Percentiles rank a stretch among this genome's conserved stretches.
Evolutionary conservation across 92 coral and sea anemone genomes (phyloP).

Genomic region (Chrysogorgia sp.): DNA sequence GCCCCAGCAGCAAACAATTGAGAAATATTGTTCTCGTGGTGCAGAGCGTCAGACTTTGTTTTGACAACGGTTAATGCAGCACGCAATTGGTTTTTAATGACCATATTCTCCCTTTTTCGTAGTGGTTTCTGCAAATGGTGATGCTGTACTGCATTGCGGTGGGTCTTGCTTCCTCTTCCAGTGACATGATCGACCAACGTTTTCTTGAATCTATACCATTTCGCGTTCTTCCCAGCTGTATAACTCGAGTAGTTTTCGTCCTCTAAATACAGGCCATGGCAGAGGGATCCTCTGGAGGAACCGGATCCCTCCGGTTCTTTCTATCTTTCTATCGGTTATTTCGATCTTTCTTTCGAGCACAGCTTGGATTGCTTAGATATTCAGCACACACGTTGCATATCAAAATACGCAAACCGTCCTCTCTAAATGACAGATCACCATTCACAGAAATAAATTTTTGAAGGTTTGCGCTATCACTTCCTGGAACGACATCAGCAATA

Average conservation of each 20-base stretch:
- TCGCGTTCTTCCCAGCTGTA: not conserved
- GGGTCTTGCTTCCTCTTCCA: conserved; percentile 10
- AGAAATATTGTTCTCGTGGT: conserved; percentile 14
- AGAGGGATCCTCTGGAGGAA: conserved; percentile 8
- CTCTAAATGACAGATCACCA: too few species aligned
- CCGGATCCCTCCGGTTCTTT: not conserved
- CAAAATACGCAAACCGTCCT: conserved; percentile 4
- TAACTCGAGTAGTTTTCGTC: conserved; percentile 2
- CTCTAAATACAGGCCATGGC: conserved; percentile 21
- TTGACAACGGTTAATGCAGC: conserved; percentile 7
- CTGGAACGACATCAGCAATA: not conserved
- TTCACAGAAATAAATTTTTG: too few species aligned
- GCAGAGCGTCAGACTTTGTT: too few species aligned
- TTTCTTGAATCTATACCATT: conserved; percentile 19
- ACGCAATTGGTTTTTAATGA: conserved; percentile 13
- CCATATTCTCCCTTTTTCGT: conserved; percentile 3
- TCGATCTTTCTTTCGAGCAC: not conserved
- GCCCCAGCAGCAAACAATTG: conserved; percentile 24
- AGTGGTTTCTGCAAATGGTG: conserved; percentile 28
- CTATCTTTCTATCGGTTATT: too few species aligned
- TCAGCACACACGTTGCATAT: conserved; percentile 18
- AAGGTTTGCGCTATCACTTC: not conserved
- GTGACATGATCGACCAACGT: conserved; percentile 8
- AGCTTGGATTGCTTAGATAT: not conserved
- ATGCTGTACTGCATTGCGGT: conserved; percentile 30